Base-by-base conservation (phyloP, 1,140 invertebrate species). In the Rhagoletis pomonella region DNA sequence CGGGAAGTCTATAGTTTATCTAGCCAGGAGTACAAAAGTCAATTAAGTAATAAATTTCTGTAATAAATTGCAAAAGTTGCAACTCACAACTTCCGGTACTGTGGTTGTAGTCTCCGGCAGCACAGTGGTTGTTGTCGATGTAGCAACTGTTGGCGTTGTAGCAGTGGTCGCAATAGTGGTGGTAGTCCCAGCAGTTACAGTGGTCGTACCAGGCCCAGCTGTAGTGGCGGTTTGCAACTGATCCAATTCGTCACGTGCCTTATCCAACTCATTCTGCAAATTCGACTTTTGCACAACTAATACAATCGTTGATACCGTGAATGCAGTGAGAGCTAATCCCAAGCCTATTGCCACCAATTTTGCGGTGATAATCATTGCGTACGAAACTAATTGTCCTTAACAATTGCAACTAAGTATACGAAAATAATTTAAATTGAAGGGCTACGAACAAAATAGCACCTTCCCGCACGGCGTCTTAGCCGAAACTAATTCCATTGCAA, bases 1-100 rank as follows among this genome's bases (percentile, higher is more conserved):
- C 91, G 0, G 97, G 95, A 73, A 99, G 93, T 19, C 96, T 94
- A 89, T 95, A 95, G 67, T 91, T 88, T 9, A 93, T 91, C 92
- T 93, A 39, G 0, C 47, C 2, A 47, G 10, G 0, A 2, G 42
- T 39, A 47, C 29, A 44, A 0, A 14, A 87, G 12, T 7, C 65
- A 87, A 39, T 14, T 85, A 73, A 47, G 39, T 62, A 88, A 55
- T n/a, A 86, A 4, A 50, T 44, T 55, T 19, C 1, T n/a, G 7
- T 55, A 73, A 7, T 58, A 87, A 29, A 29, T 29, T 29, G 29
- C 29, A 29, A 29, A 29, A 29, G 29, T 29, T 77, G 10, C 29
- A 9, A 69, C 58, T 73, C 14, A 73, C 65, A 87, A 59, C 29
- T 77, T 77, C 60, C 29, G 65, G 44, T 85, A 88, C 73, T 4